Base-by-base conservation (phyloP, 2,797 vertebrate genomes). In the Catamblyrhynchus diadema region DNA sequence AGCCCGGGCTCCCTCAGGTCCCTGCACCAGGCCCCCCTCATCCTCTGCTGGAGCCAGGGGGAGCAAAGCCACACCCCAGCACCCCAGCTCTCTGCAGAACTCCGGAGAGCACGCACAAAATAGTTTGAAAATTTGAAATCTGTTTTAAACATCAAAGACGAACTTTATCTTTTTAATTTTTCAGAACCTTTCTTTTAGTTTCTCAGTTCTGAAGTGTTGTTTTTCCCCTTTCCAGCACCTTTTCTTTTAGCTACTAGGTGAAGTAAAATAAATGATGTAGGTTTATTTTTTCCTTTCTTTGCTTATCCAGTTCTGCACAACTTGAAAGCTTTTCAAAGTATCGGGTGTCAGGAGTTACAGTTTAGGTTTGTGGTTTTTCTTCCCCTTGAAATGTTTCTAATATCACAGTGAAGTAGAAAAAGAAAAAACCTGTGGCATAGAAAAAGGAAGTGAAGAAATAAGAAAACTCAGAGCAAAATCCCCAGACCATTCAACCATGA, bases 271-370 rank as follows among this genome's bases (percentile, higher is more conserved):
- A 95, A 93, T 81, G 53, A 94, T 94, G 89, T 88, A 64, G 87
- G 81, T 89, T 94, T 96, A 65, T 93, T 94, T 89, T 83, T 92
- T 64, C 59, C 24, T 94, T 93, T 89, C 85, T 95, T 94, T 94
- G 79, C 93, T 92, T 92, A 92, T 77, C 75, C 79, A 57, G 64
- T 83, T 85, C 89, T 95, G 81, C 45, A 91, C 80, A 92, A 94
- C 93, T 94, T 95, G 94, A 96, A 96, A 95, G 95, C 79, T 67
- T 95, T 94, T 96, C 94, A 93, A 91, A 93, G 84, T 66, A 74
- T 78, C 71, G 86, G 44, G 67, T 94, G 94, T 96, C 44, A 35
- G 71, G 65, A 92, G 87, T 60, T 93, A 87, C 84, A 60, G 89
- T 94, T 93, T 87, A 64, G 60, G 79, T 87, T 88, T 94, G 79